Percentiles rank a stretch among this genome's conserved stretches.
These are phyloP conservation scores for Trichomycterus rosablanca DNA, from an alignment of 2,113 vertebrate species.

Conservation along the genomic window DNA sequence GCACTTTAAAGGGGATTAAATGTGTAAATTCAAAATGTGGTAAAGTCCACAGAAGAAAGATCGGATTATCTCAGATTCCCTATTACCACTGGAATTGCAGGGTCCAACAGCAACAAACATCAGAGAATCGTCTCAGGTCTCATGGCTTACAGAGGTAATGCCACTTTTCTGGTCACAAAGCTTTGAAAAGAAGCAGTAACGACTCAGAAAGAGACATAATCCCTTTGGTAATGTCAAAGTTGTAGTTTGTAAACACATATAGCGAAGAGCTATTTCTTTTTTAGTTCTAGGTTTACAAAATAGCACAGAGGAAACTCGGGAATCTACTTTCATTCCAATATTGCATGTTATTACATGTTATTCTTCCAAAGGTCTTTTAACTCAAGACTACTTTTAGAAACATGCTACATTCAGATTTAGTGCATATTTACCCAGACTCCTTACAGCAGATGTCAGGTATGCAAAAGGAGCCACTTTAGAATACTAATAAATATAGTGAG, in stretches of 20 bases:
- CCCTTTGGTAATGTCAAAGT: constrained; percentile 34
- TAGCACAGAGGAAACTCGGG: constrained; percentile 10
- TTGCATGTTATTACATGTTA: constrained; percentile 13
- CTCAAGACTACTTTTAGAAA: constrained; percentile 14
- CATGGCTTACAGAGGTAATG: constrained; percentile 38
- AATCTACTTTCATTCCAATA: constrained; percentile 12
- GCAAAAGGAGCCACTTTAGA: neutral
- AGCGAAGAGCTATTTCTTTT: constrained; percentile 27
- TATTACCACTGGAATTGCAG: constrained; percentile 33
- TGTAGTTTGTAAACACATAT: constrained; percentile 26
- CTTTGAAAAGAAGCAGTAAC: constrained; percentile 35
- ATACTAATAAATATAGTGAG: too few relatives aligned
- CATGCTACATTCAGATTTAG: neutral
- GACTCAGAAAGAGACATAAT: constrained; percentile 41
- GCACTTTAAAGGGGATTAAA: constrained; percentile 47
- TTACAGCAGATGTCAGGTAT: neutral
- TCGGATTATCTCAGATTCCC: constrained; percentile 40
- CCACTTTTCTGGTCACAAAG: constrained; percentile 37
- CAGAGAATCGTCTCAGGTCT: constrained; percentile 30
- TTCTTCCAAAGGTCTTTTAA: constrained; percentile 5
- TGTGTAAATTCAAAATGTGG: constrained; percentile 45
- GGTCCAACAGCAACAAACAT: constrained; percentile 47
- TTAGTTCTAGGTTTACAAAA: constrained; percentile 25
- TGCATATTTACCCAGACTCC: neutral
- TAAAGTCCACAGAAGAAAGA: constrained; percentile 39